Evolutionary conservation across 2,888 invertebrate species (phyloP).

Genomic region (Pimpla rufipes): DNA sequence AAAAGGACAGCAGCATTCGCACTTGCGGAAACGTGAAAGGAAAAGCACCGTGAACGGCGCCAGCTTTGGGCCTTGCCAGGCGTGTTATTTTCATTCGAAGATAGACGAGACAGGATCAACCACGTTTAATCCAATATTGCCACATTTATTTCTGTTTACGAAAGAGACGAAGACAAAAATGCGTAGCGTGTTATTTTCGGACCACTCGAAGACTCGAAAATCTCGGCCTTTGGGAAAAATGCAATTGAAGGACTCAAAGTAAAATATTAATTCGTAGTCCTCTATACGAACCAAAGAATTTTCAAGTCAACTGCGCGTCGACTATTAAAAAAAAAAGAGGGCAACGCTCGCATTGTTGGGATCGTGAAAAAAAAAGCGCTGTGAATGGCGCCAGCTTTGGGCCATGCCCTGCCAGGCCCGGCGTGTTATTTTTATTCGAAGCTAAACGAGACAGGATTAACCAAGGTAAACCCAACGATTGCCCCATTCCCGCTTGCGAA

Average conservation of each 20-base stretch:
- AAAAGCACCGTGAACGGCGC: slow-evolving; percentile 74
- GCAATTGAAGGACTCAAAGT: too few species aligned
- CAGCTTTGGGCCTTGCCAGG: slow-evolving; percentile 78
- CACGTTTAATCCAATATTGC: slow-evolving; percentile 70
- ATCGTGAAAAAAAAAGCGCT: slow-evolving; percentile 72
- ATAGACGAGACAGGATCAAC: slow-evolving; percentile 69
- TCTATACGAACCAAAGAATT: not conserved
- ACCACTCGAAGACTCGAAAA: too few species aligned
- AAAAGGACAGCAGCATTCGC: slow-evolving; percentile 53
- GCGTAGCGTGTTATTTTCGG: too few species aligned
- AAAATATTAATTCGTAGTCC: too few species aligned
- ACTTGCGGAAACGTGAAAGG: slow-evolving; percentile 74
- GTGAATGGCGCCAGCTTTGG: slow-evolving; percentile 77
- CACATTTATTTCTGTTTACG: not conserved
- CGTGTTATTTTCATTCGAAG: slow-evolving; percentile 71
- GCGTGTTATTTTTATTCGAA: slow-evolving; percentile 71
- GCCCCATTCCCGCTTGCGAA: not conserved
- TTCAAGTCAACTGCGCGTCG: not conserved
- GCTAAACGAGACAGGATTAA: slow-evolving; percentile 69
- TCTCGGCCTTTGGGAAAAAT: too few species aligned
- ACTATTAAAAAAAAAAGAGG: slow-evolving; percentile 47
- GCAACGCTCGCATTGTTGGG: slow-evolving; percentile 68
- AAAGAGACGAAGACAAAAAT: not conserved
- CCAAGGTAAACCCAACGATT: slow-evolving; percentile 71
- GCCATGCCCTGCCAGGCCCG: slow-evolving; percentile 77